Conservation (phyloP, 2,113 vertebrate genomes). For the Anolis sagrei region DNA sequence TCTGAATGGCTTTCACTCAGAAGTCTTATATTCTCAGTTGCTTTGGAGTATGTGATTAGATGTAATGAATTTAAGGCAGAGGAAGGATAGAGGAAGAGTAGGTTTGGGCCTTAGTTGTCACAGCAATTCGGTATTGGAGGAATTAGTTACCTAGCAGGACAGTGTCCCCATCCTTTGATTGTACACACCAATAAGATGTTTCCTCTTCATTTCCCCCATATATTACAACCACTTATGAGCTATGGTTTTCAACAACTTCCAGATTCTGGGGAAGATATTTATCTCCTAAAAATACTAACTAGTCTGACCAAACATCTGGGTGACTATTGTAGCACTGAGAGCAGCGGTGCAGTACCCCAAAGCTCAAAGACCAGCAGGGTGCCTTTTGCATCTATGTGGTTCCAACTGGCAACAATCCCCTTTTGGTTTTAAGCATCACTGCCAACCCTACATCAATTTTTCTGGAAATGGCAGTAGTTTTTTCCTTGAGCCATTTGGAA, state of each 20-base stretch:
- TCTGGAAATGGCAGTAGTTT: background rate
- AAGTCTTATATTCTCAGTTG: background rate
- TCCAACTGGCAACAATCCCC: background rate
- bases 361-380: background rate
- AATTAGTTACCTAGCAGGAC: background rate
- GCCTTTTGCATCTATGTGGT: background rate
- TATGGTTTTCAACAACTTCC: too few species aligned
- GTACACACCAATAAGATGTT: background rate
- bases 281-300: too few species aligned
- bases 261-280: too few species aligned
- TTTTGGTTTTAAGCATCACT: background rate
- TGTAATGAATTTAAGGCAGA: background rate
- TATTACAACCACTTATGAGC: fast-evolving
- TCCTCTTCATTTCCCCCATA: background rate
- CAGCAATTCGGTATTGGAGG: background rate
- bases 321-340: background rate
- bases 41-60: background rate
- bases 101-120: background rate
- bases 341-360: background rate
- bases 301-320: too few species aligned
- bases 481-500: background rate
- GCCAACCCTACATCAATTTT: background rate
- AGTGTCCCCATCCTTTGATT: background rate
- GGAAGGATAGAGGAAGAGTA: background rate
- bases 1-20: background rate